phyloP scores from a whole-genome alignment of 1,140 invertebrate genomes.

The Lepidurus apus region DNA sequence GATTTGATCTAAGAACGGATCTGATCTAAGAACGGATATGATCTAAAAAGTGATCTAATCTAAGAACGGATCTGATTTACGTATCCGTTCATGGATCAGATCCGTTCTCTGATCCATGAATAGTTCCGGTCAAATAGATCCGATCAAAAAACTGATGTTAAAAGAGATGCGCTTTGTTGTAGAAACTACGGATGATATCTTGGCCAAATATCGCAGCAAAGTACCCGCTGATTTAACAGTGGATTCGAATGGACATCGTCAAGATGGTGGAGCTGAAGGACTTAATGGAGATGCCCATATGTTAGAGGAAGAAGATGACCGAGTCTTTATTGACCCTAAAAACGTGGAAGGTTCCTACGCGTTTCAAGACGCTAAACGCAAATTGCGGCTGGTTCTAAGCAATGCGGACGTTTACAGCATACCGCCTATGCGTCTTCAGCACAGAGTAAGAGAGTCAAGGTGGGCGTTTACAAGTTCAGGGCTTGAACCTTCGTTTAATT shows the following conservation, averaged over 20 bases:
- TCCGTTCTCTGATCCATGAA: no score
- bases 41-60: no score
- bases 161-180: slow-evolving; percentile 37
- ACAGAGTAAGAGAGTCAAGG: background rate
- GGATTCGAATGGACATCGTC: slow-evolving; percentile 38
- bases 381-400: slow-evolving; percentile 84
- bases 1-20: no score
- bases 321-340: slow-evolving; percentile 55
- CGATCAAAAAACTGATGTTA: no score
- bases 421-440: slow-evolving; percentile 4
- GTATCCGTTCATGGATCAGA: no score
- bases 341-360: slow-evolving; percentile 58
- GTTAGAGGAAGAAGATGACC: slow-evolving; percentile 50
- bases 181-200: slow-evolving; percentile 85
- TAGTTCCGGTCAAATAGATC: no score
- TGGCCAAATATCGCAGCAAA: slow-evolving; percentile 89
- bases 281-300: slow-evolving; percentile 50
- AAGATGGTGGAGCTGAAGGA: slow-evolving; percentile 34
- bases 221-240: slow-evolving; percentile 49
- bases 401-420: slow-evolving; percentile 58
- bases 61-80: no score
- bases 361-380: slow-evolving; percentile 84
- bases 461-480: background rate
- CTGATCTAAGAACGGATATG: no score
- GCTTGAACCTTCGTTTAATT: background rate